phyloP scores from a whole-genome alignment of 2,797 vertebrate species.

The Pseudochirops cupreus region DNA sequence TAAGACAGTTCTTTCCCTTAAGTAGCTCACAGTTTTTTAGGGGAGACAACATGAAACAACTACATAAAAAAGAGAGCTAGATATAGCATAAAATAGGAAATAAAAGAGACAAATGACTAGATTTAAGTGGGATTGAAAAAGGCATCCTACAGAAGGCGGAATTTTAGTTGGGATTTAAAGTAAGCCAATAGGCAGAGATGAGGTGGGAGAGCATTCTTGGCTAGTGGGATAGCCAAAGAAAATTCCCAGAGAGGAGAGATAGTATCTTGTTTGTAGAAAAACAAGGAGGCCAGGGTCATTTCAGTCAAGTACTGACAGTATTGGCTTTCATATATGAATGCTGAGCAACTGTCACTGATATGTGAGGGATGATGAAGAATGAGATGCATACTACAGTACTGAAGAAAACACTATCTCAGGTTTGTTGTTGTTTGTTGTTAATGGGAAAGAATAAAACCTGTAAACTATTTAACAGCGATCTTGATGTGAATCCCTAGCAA shows the following conservation, averaged over 20 bases:
- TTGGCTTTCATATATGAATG: neutral
- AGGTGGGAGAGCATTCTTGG: neutral
- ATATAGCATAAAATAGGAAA: neutral
- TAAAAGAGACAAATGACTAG: neutral
- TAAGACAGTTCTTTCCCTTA: neutral
- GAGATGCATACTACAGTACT: neutral
- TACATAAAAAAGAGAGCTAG: neutral
- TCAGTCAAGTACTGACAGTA: neutral
- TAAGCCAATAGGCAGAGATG: neutral
- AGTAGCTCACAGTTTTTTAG: neutral
- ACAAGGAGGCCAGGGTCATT: neutral
- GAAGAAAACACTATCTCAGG: neutral
- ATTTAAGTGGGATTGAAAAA: neutral
- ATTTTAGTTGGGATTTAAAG: neutral
- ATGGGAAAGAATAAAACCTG: neutral
- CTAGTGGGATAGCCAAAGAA: neutral
- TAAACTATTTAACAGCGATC: no score
- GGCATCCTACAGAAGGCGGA: neutral
- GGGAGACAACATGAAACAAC: neutral
- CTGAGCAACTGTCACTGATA: neutral
- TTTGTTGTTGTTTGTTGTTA: neutral
- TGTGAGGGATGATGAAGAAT: neutral
- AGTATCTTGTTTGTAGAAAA: neutral
- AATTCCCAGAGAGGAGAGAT: neutral
- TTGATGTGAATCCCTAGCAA: neutral